A percentile compares a stretch with the other conserved stretches of the same genome.
phyloP scores from a whole-genome alignment of 2,113 vertebrate species.

The Pituophis catenifer region DNA sequence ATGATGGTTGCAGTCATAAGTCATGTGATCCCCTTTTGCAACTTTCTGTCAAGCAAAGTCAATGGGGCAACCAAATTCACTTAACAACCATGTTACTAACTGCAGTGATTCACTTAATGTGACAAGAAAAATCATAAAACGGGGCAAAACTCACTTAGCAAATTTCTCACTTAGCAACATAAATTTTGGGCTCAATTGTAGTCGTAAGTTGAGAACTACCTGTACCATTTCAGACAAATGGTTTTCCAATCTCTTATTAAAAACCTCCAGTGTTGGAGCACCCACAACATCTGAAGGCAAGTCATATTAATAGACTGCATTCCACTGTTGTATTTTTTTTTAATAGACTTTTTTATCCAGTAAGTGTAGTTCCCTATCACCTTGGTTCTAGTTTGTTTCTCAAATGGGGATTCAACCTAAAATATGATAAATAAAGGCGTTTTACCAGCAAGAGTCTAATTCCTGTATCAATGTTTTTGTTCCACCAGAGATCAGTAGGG shows the following conservation, averaged over 20 bases:
- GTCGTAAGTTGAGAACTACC: too few relatives aligned
- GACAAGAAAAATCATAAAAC: too few relatives aligned
- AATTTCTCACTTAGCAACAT: too few relatives aligned
- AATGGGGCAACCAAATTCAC: too few relatives aligned
- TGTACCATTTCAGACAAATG: not conserved
- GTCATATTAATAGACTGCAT: not conserved
- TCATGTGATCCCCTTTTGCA: too few relatives aligned
- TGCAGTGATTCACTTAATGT: too few relatives aligned
- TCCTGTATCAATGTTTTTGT: constrained; percentile 83
- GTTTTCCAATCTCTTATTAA: not conserved
- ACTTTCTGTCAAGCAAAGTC: too few relatives aligned
- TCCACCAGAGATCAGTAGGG: constrained; percentile 74
- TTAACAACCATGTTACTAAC: too few relatives aligned
- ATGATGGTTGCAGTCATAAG: too few relatives aligned
- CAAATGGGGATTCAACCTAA: not conserved
- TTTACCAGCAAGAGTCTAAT: constrained; percentile 89
- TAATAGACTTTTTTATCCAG: not conserved
- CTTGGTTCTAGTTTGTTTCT: not conserved
- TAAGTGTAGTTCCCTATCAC: not conserved
- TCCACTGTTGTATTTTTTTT: not conserved
- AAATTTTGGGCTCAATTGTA: too few relatives aligned
- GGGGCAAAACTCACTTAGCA: too few relatives aligned
- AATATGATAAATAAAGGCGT: not conserved
- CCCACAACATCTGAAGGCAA: not conserved
- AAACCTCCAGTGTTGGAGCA: not conserved